Base-by-base conservation (phyloP, 2,797 vertebrate species). In the Phataginus tetradactyla region DNA sequence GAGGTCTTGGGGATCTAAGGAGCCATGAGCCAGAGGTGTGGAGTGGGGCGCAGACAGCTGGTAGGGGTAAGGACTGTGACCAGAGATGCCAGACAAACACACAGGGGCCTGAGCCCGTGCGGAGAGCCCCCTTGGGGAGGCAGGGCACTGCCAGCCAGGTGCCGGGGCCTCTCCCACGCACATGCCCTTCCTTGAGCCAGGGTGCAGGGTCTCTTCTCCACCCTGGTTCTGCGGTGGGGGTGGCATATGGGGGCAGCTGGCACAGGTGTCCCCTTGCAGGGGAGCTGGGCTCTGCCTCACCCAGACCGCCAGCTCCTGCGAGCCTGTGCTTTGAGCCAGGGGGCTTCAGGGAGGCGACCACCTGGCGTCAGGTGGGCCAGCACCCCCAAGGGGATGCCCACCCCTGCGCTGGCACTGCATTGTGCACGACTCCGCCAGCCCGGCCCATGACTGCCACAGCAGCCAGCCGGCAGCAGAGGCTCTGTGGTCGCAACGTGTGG, bases 391-490 rank as follows among this genome's bases (percentile, higher is more conserved):
- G 49, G 15, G 55, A 23, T 2, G n/a, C n/a, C 29, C 0, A 7
- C 63, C 14, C 25, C 0, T 1, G 20, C 4, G 0, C n/a, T 4
- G 17, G 59, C 1, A 0, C 51, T 17, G 39, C 39, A 4, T n/a
- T 1, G 0, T 29, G 23, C 8, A 18, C 0, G 0, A 1, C 8
- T 2, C 39, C 9, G 0, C 63, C 9, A 0, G 7, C 81, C 68
- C 0, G 3, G 64, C 68, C 71, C 66, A 49, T 39, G 0, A 11
- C 20, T 8, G 32, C 75, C 17, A 14, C 20, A 23, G 55, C 45
- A 45, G 45, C 45, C 11, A 11, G 69, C 23, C 15, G 1, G 45
- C 11, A 9, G 3, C 7, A 13, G 57, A 37, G 39, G 42, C 81
- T 32, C 25, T 27, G 1, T 39, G 32, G 17, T 75, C 49, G 53